Conservation (phyloP, 2,797 vertebrate genomes). For the Siniperca undulata region DNA sequence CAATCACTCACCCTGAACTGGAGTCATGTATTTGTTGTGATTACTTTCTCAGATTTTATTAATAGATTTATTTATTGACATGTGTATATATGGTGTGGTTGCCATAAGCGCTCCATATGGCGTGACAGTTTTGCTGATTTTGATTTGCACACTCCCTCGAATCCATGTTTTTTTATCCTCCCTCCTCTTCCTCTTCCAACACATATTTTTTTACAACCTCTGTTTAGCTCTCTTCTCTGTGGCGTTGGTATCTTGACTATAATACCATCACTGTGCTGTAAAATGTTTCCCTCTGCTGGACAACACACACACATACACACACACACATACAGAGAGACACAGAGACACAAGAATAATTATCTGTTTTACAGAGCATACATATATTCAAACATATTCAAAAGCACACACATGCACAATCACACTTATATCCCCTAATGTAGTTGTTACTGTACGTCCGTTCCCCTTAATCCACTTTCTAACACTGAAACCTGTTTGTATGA, state of each 20-base stretch:
- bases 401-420: slow-evolving; percentile 56
- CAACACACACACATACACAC: slow-evolving; percentile 41
- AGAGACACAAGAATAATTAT: slow-evolving; percentile 16
- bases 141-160: slow-evolving; percentile 76
- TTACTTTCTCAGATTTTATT: slow-evolving; percentile 44
- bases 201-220: background rate
- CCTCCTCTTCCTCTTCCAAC: background rate
- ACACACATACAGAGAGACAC: slow-evolving; percentile 9
- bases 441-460: slow-evolving; percentile 13
- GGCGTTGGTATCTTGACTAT: slow-evolving; percentile 32
- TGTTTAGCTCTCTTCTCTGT: slow-evolving; percentile 20
- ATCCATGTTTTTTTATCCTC: slow-evolving; percentile 6
- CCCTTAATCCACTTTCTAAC: slow-evolving; percentile 57
- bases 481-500: slow-evolving; percentile 70
- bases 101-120: slow-evolving; percentile 46
- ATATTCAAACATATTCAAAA: slow-evolving; percentile 40
- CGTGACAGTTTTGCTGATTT: slow-evolving; percentile 80
- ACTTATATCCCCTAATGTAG: background rate
- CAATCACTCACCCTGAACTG: background rate
- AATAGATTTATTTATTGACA: slow-evolving; percentile 55
- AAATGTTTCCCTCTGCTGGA: slow-evolving; percentile 79
- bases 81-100: slow-evolving; percentile 64
- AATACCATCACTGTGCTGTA: slow-evolving; percentile 67
- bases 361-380: slow-evolving; percentile 43
- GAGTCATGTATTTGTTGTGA: slow-evolving; percentile 42